Conservation (phyloP, 2,113 vertebrate species). For the Chitala chitala region DNA sequence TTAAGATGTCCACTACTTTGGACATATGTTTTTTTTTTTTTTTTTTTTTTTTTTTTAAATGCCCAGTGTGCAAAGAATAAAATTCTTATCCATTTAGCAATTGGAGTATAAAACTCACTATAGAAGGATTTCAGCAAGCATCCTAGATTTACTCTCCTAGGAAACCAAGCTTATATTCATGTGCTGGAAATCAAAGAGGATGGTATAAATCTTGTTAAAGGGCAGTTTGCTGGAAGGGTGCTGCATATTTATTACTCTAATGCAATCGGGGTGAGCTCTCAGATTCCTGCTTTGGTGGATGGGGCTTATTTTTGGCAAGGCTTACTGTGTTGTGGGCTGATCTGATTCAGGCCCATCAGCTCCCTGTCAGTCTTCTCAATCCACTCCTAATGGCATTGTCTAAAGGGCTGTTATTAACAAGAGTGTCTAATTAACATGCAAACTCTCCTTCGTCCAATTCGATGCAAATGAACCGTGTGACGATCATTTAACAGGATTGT, state of each 20-base stretch:
- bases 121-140: conserved; percentile 12
- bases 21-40: too few species aligned
- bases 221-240: conserved; percentile 9
- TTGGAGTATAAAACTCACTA: conserved; percentile 11
- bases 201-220: conserved; percentile 21
- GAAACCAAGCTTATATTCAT: conserved; percentile 10
- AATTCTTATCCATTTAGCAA: conserved; percentile 9
- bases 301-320: conserved; percentile 26
- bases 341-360: conserved; percentile 6
- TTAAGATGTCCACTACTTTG: not conserved
- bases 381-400: conserved; percentile 38
- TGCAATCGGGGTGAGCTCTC: conserved; percentile 41
- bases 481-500: conserved; percentile 33
- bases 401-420: conserved; percentile 47
- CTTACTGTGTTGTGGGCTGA: conserved; percentile 15
- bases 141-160: conserved; percentile 17
- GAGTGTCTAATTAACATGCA: conserved; percentile 45
- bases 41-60: not conserved
- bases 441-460: conserved; percentile 48
- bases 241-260: conserved; percentile 46
- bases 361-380: conserved; percentile 30
- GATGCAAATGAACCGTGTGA: conserved; percentile 44
- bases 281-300: conserved; percentile 13
- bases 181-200: conserved; percentile 9
- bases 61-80: conserved; percentile 5